Percentiles rank a stretch among this genome's conserved stretches.
Conservation (phyloP, 2,113 vertebrate species). For the Anas platyrhynchos region DNA sequence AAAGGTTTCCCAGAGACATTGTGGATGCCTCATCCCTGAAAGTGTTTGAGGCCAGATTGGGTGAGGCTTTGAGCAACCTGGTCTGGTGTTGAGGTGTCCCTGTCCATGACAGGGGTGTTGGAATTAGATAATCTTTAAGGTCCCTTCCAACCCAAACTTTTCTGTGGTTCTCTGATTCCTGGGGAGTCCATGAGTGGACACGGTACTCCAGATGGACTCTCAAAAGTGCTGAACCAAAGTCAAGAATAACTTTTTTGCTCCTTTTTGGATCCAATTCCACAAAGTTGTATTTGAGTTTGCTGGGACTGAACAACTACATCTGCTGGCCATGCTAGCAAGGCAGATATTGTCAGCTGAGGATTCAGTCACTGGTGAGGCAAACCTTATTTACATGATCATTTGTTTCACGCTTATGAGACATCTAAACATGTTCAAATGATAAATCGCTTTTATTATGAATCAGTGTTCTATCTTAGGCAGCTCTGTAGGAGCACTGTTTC, state of each 20-base stretch:
- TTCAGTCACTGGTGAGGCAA: neutral
- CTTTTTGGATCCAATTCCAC: neutral
- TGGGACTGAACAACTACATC: neutral
- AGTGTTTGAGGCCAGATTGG: too few species aligned
- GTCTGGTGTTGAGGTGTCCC: too few species aligned
- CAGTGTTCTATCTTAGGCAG: neutral
- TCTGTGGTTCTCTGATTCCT: too few species aligned
- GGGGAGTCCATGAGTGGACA: neutral
- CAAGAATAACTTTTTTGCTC: neutral
- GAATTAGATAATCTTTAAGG: too few species aligned
- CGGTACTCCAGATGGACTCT: neutral
- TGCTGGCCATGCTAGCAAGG: neutral
- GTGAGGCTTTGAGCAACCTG: too few species aligned
- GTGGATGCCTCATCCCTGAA: too few species aligned
- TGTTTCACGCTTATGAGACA: neutral
- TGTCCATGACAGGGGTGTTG: too few species aligned
- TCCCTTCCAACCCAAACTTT: too few species aligned
- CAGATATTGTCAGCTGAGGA: neutral
- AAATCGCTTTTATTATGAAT: neutral
- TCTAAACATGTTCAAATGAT: neutral
- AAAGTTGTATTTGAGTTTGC: neutral
- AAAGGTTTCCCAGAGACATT: too few species aligned
- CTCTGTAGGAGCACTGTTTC: neutral
- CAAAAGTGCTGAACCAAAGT: neutral
- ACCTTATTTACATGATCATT: neutral